Evolutionary conservation across 1,140 invertebrate species (phyloP).

Genomic region (Sitobion miscanthi): DNA sequence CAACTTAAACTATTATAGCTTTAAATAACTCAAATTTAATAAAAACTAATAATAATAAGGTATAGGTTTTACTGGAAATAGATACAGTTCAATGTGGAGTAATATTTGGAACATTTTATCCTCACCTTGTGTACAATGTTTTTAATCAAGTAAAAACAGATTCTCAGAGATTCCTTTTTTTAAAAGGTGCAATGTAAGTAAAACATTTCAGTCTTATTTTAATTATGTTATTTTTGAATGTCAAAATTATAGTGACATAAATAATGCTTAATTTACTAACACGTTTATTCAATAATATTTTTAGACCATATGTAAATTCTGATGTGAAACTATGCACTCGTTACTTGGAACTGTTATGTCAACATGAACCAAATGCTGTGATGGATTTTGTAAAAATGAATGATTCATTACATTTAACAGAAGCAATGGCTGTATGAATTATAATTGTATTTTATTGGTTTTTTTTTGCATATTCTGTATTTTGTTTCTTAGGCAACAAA

Average conservation of each 20-base stretch:
- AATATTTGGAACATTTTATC: slow-evolving; percentile 58
- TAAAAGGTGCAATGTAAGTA: slow-evolving; percentile 58
- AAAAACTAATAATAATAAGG: slow-evolving; percentile 13
- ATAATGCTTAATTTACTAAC: neutral
- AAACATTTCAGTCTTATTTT: neutral
- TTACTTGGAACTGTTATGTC: slow-evolving; percentile 57
- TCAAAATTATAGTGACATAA: neutral
- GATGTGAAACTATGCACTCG: slow-evolving; percentile 47
- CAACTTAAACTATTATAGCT: neutral
- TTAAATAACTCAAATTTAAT: neutral
- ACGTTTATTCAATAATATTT: slow-evolving; percentile 21
- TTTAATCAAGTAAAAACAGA: slow-evolving; percentile 24
- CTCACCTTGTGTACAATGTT: neutral
- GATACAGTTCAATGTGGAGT: slow-evolving; percentile 59
- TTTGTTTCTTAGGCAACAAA: slow-evolving; percentile 12
- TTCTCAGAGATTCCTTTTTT: slow-evolving; percentile 52
- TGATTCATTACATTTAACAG: slow-evolving; percentile 56
- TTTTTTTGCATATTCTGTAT: neutral
- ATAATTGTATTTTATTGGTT: neutral
- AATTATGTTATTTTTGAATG: neutral
- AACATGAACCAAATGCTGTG: slow-evolving; percentile 53
- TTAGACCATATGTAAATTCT: slow-evolving; percentile 1
- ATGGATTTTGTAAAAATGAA: slow-evolving; percentile 54
- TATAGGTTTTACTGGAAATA: slow-evolving; percentile 59
- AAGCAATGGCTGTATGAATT: slow-evolving; percentile 42